Base-by-base conservation (phyloP, 2,888 invertebrate species). In the Neuroscelio doddi region DNA sequence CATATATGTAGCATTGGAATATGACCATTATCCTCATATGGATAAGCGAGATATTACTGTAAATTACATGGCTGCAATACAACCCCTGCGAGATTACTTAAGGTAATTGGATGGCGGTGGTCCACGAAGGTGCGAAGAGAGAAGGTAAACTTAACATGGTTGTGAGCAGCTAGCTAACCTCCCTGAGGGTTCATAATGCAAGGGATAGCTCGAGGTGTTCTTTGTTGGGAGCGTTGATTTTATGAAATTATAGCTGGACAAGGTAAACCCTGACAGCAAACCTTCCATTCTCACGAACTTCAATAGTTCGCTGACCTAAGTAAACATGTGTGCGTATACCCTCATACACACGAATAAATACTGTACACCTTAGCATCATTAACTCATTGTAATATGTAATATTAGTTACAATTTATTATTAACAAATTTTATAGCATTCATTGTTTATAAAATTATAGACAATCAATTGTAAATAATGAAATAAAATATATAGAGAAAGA, bases 81-180 rank as follows among this genome's bases (percentile, higher is more conserved):
- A 53, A 58, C 57, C 24, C 58, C 65, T 62, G 64, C 50, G 67
- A 76, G 73, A 77, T 77, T 72, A 74, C 71, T 70, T 69, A 73
- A 59, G 71, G 55, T 75, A 75, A 75, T 75, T 74, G 71, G 72
- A 70, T 70, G 65, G 67, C 62, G 59, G 41, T 32, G 39, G 39
- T 47, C 15, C 47, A 59, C 21, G 42, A 29, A 42, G 27, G 30
- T 12, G 17, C 29, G 34, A 49, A 16, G 9, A 17, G 17, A 17
- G 21, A 46, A 39, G 39, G 21, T 21, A 17, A 8, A 17, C 39
- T 17, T 3, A 30, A 9, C 9, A 9, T 9, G 30, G 34, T 24
- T 15, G 16, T 26, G 26, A 14, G 24, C 9, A 24, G 21, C 21
- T 17, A 34, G 24, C 24, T 15, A 10, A 44, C 21, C 41, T n/a